Conservation (phyloP, 2,113 vertebrate species). For the Muntiacus reevesi region DNA sequence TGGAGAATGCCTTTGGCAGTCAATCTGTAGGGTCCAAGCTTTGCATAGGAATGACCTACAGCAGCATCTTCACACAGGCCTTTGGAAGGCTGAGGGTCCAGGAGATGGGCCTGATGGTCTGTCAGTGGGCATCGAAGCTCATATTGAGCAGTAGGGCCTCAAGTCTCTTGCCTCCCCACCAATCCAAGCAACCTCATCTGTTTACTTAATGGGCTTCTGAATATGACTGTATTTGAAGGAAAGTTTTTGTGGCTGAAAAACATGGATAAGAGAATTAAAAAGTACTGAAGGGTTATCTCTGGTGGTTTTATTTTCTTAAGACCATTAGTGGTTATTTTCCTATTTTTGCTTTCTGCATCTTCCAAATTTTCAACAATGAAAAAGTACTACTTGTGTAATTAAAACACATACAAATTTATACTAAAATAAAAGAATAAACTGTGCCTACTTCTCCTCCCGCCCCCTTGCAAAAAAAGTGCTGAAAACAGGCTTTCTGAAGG, state of each 20-base stretch:
- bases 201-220: not conserved
- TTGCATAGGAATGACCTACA: not conserved
- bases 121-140: not conserved
- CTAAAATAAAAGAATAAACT: conserved; percentile 25
- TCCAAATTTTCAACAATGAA: conserved; percentile 26
- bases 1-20: not conserved
- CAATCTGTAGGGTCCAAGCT: not conserved
- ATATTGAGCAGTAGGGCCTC: not conserved
- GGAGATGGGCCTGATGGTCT: not conserved
- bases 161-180: not conserved
- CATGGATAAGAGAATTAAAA: not conserved
- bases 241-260: not conserved
- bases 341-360: conserved; percentile 17
- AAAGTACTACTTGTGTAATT: not conserved
- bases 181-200: not conserved
- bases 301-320: not conserved
- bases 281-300: not conserved
- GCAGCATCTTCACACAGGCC: not conserved
- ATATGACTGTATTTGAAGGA: not conserved
- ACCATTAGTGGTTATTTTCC: not conserved
- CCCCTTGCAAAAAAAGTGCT: conserved; percentile 23
- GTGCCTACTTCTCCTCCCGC: not conserved
- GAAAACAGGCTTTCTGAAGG: conserved; percentile 37
- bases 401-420: conserved; percentile 1
- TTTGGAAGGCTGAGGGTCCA: no score